Conservation (phyloP, 2,113 vertebrate species). For the Hucho hucho region DNA sequence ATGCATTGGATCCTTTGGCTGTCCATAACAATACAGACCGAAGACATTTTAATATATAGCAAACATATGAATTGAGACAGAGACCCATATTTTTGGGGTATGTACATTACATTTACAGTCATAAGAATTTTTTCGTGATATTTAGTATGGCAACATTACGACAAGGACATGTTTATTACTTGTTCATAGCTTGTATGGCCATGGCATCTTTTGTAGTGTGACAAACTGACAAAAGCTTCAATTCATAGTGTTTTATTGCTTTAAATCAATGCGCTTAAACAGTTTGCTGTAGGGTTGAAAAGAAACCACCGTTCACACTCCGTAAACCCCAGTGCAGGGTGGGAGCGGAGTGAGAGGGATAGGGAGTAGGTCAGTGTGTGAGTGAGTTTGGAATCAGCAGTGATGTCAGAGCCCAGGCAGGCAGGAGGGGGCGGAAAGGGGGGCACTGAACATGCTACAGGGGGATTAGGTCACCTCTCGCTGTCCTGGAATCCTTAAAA, state of each 20-base stretch:
- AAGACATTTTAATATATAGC: not conserved
- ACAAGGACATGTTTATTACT: not conserved
- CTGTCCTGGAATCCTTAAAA: constrained; percentile 70
- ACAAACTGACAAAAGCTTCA: no score
- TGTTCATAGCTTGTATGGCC: not conserved
- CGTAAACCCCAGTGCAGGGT: constrained; percentile 10
- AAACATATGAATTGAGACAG: not conserved
- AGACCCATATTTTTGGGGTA: not conserved
- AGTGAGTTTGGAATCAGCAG: constrained; percentile 58
- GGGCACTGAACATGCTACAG: constrained; percentile 67
- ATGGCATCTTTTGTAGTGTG: not conserved
- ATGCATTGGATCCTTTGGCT: not conserved
- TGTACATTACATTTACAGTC: no score
- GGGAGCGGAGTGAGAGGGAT: constrained; percentile 4
- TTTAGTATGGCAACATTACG: not conserved
- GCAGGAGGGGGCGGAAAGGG: constrained; percentile 38
- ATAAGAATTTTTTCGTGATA: no score
- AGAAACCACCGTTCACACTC: not conserved
- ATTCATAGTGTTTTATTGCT: not conserved
- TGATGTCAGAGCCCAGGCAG: constrained; percentile 73
- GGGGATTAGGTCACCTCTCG: constrained; percentile 68
- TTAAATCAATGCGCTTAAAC: not conserved
- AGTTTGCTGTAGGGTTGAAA: constrained; percentile 8
- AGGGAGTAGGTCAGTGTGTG: constrained; percentile 18
- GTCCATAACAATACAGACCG: not conserved